phyloP scores from a whole-genome alignment of 1,140 invertebrate genomes.

The Solenopsis fugax region DNA sequence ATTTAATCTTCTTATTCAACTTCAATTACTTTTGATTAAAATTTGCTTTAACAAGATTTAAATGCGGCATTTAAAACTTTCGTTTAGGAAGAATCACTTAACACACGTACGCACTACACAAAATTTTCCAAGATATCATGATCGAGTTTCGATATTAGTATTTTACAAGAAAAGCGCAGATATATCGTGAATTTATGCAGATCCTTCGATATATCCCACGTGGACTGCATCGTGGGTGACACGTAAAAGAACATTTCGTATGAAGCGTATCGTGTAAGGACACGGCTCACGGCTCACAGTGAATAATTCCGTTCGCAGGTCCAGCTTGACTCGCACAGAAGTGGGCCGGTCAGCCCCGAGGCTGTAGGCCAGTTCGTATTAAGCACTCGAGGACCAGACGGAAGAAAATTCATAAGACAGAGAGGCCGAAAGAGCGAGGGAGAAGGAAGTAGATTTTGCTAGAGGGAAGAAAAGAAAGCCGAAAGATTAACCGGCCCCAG shows the following conservation, averaged over 20 bases:
- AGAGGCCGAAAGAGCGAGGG: neutral
- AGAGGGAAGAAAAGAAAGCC: slow-evolving; percentile 50
- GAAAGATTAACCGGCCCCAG: slow-evolving; percentile 14
- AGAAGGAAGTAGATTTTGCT: slow-evolving; percentile 15
- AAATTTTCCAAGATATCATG: neutral
- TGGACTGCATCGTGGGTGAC: neutral
- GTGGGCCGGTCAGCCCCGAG: slow-evolving; percentile 68
- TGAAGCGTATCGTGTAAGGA: neutral
- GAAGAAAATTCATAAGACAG: slow-evolving; percentile 35
- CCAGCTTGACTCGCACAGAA: slow-evolving; percentile 47
- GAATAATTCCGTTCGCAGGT: slow-evolving; percentile 65
- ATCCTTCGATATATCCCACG: neutral
- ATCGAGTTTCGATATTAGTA: slow-evolving; percentile 4
- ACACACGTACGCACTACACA: neutral
- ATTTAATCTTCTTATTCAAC: neutral
- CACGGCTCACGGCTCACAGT: slow-evolving; percentile 1
- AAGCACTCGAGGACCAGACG: slow-evolving; percentile 38
- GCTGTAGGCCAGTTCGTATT: slow-evolving; percentile 73
- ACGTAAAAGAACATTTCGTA: slow-evolving; percentile 10
- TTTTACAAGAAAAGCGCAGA: neutral
- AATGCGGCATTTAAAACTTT: neutral
- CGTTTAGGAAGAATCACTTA: neutral
- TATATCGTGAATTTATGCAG: neutral
- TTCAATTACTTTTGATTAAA: slow-evolving; percentile 13
- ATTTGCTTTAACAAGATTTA: neutral